phyloP scores from a whole-genome alignment of 92 coral and sea anemone species.

The Meandrina meandrites region DNA sequence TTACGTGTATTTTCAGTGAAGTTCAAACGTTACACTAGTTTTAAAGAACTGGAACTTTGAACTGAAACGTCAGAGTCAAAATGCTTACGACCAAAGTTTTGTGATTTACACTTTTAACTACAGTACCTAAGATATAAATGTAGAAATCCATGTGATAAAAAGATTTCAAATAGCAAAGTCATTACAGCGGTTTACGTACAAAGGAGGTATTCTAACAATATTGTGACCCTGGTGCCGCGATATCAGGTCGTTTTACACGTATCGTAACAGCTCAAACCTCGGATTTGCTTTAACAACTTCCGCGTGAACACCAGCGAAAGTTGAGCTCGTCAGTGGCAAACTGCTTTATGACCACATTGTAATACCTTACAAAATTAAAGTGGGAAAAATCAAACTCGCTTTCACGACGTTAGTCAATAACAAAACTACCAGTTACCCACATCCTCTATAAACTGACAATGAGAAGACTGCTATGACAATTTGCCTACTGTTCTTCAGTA shows the following conservation, averaged over 20 bases:
- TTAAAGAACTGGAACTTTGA: neutral
- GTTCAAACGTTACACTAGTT: too few species aligned
- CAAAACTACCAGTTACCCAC: neutral
- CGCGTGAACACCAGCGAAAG: neutral
- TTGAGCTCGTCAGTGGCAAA: neutral
- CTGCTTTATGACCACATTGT: neutral
- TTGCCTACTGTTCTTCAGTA: neutral
- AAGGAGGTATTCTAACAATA: neutral
- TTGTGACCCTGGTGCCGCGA: too few species aligned
- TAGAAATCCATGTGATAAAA: neutral
- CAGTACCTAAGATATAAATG: neutral
- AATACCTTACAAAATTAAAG: neutral
- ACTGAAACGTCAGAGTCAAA: slow-evolving; percentile 12
- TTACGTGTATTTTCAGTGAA: too few species aligned
- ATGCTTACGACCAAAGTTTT: neutral
- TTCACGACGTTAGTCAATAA: too few species aligned
- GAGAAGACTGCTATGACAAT: neutral
- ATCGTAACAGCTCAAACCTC: neutral
- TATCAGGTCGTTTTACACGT: neutral
- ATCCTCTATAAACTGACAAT: neutral
- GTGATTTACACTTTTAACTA: neutral
- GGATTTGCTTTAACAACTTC: neutral
- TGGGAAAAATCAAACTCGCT: neutral
- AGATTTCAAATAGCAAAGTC: neutral
- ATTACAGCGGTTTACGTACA: neutral